Base-by-base conservation (phyloP, 1,140 invertebrate genomes). In the Drosophila tristis region DNA sequence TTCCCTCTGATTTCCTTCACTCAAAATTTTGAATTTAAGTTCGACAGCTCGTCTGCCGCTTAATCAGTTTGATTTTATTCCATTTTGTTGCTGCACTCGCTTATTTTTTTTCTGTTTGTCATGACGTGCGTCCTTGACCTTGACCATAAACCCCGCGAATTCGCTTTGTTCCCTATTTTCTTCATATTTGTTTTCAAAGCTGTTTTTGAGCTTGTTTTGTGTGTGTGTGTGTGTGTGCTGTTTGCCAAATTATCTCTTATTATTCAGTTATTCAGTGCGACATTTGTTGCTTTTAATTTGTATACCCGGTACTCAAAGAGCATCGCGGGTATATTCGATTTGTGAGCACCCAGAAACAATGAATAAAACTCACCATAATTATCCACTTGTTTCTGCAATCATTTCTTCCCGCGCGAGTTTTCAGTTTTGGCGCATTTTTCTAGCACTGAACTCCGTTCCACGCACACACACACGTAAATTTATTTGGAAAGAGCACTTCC, bases 241-340 rank as follows among this genome's bases (percentile, higher is more conserved):
- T 62, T 74, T 84, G 80, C 72, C 16, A 62, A 84, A 80, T 77
- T 72, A 84, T 79, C 59, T 75, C 80, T 84, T 84, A 72, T 67
- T 84, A 79, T 84, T 75, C 65, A 44, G 58, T 61, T 84, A 79
- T 84, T 75, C 65, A 44, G 58, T 61, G 54, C 48, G 71, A 65
- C 71, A 72, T 67, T 84, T 82, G 80, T 74, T 62, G 55, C 63
- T 68, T 84, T 84, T 84, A 76, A 85, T 77, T 76, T 80, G 59
- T 39, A 39, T 11, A 39, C 35, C 11, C 35, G 11, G 4, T 39
- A 39, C 35, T 39, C 35, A 39, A 39, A 39, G 35, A 13, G 35
- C 13, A 39, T 39, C 11, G 35, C 4, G 35, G 35, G 35, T 11
- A 39, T 13, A 39, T 39, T 39, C 9, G 35, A 39, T 13, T 13